Evolutionary conservation across 2,113 vertebrate species (phyloP).

Genomic region (Dolichallabes microphthalmus): DNA sequence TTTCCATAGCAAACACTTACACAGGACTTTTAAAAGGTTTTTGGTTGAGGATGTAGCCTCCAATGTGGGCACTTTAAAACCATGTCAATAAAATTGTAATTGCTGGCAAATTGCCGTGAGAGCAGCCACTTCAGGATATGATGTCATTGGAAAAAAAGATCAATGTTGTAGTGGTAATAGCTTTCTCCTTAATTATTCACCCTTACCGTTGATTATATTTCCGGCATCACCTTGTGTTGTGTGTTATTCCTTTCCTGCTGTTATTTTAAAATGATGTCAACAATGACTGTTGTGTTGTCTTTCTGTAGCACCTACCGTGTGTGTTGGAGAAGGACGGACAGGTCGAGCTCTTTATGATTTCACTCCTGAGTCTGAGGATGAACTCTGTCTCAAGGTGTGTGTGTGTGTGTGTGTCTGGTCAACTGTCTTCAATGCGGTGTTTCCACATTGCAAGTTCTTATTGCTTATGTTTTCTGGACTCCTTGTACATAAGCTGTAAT

Average conservation of each 20-base stretch:
- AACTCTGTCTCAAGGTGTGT: constrained; percentile 87
- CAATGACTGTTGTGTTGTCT: neutral
- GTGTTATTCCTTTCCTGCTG: neutral
- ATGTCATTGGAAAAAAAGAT: neutral
- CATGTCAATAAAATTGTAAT: neutral
- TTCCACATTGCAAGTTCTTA: neutral
- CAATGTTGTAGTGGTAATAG: neutral
- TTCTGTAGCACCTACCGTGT: constrained; percentile 15
- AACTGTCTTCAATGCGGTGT: too few species aligned
- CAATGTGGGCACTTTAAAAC: neutral
- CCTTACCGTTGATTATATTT: neutral
- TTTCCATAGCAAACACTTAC: neutral
- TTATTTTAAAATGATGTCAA: neutral
- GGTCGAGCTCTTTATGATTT: constrained; percentile 87
- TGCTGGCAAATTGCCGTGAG: neutral
- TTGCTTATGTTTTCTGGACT: neutral
- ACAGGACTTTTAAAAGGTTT: neutral
- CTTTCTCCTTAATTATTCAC: neutral
- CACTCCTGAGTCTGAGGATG: constrained; percentile 82
- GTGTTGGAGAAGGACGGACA: constrained; percentile 61
- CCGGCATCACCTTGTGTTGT: neutral
- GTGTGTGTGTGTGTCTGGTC: neutral
- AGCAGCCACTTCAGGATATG: neutral
- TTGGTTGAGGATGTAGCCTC: neutral
- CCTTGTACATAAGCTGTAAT: too few species aligned